Evolutionary conservation across 2,888 invertebrate genomes (phyloP), one percentile per base, ranked within the genome.

Genomic region (Hydropsyche betteni): DNA sequence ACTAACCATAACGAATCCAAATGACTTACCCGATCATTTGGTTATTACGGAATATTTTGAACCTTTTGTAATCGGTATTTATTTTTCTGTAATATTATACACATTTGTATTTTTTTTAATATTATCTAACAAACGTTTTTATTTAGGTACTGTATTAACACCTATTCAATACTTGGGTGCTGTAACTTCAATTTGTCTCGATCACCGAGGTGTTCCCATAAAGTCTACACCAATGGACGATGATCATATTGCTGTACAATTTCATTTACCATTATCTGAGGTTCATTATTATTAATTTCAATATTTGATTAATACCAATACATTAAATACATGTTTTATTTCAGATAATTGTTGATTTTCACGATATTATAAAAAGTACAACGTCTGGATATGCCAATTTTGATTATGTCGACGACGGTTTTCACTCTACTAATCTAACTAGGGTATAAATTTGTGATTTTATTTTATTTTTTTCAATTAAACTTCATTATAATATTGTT

Each of bases 311-410:
- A 8, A 51, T 12, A 51, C 16, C n/a, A n/a, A n/a, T 14, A 10
- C 12, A 12, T n/a, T 36, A 44, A 44, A 36, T 12, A 69, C 44
- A 6, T 55, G 6, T 61, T 33, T 24, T 16, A 61, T 64, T 76
- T 34, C 71, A 79, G 79, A 93, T 99, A 36, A 92, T 99, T 12
- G 86, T 97, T 7, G 98, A 99, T 84, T 99, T 99, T 84, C 97
- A 97, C 82, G 98, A 99, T 83, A 89, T 90, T 4, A 86, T 98
- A 2, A 99, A 99, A 85, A 92, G 94, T 12, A 81, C 95, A 16
- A 93, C 95, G 3, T 97, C 97, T 0, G 99, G 99, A 44, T 99
- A 96, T 86, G 99, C 97, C 0, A 95, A 95, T 83, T 97, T 97
- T 83, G 96, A 96, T 84, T 97, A 97, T 82, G 96, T 97, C 84